phyloP scores from a whole-genome alignment of 2,888 invertebrate species.

The Habroteleia sp. region DNA sequence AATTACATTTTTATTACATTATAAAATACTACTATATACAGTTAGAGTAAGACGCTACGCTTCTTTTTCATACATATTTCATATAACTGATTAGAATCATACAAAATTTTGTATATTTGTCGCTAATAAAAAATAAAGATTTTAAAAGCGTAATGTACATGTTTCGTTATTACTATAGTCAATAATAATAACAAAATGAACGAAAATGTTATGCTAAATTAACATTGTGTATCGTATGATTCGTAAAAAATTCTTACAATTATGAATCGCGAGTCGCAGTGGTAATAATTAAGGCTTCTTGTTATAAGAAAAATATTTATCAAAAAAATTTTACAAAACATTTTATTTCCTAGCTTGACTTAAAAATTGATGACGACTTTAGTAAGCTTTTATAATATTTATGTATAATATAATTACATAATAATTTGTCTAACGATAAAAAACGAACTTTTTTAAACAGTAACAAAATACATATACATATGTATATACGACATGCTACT shows the following conservation, averaged over 20 bases:
- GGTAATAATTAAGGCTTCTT: constrained; percentile 3
- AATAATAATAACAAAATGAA: constrained; percentile 8
- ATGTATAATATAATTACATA: constrained; percentile 71
- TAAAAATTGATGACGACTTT: constrained; percentile 58
- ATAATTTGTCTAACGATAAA: constrained; percentile 72
- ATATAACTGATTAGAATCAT: constrained; percentile 67
- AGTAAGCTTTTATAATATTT: constrained; percentile 62
- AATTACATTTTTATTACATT: constrained; percentile 73
- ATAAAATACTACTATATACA: constrained; percentile 79
- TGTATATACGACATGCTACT: constrained; percentile 73
- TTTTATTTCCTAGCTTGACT: not conserved
- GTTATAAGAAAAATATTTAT: not conserved
- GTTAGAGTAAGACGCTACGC: constrained; percentile 68
- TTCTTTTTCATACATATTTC: constrained; percentile 65
- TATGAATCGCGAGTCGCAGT: constrained; percentile 8
- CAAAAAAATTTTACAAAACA: not conserved
- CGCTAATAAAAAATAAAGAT: constrained; percentile 3
- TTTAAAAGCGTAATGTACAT: constrained; percentile 3
- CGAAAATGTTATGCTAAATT: constrained; percentile 6
- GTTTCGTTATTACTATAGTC: constrained; percentile 1
- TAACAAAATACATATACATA: constrained; percentile 70
- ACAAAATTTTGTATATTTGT: constrained; percentile 41
- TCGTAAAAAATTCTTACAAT: constrained; percentile 14
- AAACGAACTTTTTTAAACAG: constrained; percentile 74
- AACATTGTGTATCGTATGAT: not conserved